Evolutionary conservation across 2,888 invertebrate species (phyloP), one percentile per base, ranked within the genome.

Genomic region (Plebejus anna): DNA sequence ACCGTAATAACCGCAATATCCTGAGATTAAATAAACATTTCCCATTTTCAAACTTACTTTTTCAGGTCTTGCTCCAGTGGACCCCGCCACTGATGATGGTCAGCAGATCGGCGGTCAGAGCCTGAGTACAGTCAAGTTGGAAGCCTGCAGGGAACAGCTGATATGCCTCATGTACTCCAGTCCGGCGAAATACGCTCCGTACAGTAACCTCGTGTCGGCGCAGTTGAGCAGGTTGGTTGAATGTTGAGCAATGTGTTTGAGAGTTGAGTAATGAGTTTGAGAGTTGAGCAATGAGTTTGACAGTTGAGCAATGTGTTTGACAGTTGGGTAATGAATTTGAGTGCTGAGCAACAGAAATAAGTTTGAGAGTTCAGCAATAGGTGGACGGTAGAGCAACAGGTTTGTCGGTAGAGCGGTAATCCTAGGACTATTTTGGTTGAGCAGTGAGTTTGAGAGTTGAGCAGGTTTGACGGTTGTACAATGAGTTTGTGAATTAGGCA

Each of bases 121-220:
- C 88, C 89, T 81, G 95, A 97, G 90, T 90, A 95, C 91, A 5
- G 87, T 87, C 11, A 92, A 92, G 79, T 81, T 94, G 61, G 94
- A 94, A 75, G 84, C 92, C 0, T 98, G 98, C 84, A 92, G 97
- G 16, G 97, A 98, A 85, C 96, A 97, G 83, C 95, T 97, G 6
- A 96, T 98, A 47, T 98, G 98, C 84, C 95, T 97, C 80, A 98
- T 98, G 97, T 98, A 98, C 88, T 95, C 96, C 73, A 97, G 96
- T 85, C 98, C 98, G 0, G 97, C 97, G 4, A 97, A 97, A 86
- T 98, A 97, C 87, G 97, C 98, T 0, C 98, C 98, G 0, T 98
- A 97, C 85, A 98, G 97, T 84, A 98, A 98, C 88, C 94, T 98
- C 77, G 96, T 98, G 9, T 98, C 98, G 0, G 97, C 97, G 0